phyloP scores from a whole-genome alignment of 2,113 vertebrate genomes.

The Phycodurus eques region DNA sequence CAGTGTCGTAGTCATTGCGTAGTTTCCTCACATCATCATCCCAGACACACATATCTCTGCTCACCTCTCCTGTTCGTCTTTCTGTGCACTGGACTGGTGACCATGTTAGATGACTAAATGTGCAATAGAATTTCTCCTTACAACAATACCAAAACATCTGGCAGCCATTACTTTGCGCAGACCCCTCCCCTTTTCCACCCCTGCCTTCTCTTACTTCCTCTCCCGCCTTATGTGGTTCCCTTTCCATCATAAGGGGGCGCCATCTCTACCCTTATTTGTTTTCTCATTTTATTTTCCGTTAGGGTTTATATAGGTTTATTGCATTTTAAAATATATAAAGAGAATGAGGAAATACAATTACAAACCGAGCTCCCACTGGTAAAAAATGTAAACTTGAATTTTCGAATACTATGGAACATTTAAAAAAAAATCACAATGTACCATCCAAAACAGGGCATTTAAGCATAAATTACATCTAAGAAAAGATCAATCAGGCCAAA shows the following conservation, averaged over 20 bases:
- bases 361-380: too few species aligned
- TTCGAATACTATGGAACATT: too few species aligned
- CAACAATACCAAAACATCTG: constrained; percentile 59
- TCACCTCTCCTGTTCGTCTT: constrained; percentile 36
- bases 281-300: background rate
- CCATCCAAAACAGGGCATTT: too few species aligned
- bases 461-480: too few species aligned
- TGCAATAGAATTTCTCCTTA: constrained; percentile 40
- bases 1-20: background rate
- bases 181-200: constrained; percentile 24
- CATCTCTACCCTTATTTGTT: background rate
- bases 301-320: background rate
- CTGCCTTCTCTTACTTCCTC: constrained; percentile 2
- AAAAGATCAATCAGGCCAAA: too few species aligned
- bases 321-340: background rate
- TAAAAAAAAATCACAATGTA: too few species aligned
- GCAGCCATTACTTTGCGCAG: constrained; percentile 50
- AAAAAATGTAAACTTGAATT: too few species aligned
- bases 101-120: constrained; percentile 53
- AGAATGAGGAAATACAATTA: background rate
- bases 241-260: constrained; percentile 32
- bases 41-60: constrained; percentile 12
- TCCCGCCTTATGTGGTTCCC: constrained; percentile 4
- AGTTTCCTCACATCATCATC: background rate
- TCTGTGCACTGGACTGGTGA: constrained; percentile 30